A percentile compares a stretch with the other conserved stretches of the same genome.
These are phyloP conservation scores for Quadroppia sp. DNA, from an alignment of 2,888 invertebrate species.

Conservation along the genomic window DNA sequence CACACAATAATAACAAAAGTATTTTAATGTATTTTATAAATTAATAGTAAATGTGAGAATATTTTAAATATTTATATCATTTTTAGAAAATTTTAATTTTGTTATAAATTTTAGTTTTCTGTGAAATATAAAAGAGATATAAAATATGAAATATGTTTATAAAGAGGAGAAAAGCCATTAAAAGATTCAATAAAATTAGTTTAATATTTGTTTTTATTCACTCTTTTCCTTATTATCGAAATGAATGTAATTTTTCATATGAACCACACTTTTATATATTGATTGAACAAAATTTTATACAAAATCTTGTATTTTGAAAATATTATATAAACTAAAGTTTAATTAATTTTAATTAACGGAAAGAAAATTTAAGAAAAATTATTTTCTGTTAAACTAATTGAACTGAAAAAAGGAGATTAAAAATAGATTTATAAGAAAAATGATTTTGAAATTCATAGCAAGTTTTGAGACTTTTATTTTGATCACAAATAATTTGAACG, in stretches of 20 bases:
- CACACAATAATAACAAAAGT: no score
- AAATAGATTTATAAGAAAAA: background rate
- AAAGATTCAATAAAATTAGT: conserved; percentile 12
- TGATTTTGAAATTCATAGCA: background rate
- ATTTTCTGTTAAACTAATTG: background rate
- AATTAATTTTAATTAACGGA: background rate
- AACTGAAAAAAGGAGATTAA: background rate
- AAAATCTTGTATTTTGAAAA: background rate
- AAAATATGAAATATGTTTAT: background rate
- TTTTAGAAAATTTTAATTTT: background rate
- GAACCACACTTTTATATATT: no score
- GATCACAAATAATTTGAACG: background rate
- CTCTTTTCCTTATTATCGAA: background rate
- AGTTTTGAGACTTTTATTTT: background rate
- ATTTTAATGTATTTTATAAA: no score
- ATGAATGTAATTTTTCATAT: no score
- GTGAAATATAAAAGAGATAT: no score
- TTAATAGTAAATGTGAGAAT: no score
- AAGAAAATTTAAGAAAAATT: background rate
- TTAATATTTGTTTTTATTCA: background rate
- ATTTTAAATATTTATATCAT: no score
- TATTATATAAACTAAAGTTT: background rate
- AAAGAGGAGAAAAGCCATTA: background rate
- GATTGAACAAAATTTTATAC: background rate
- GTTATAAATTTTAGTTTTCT: no score